Base-by-base conservation (phyloP, 2,797 vertebrate species). In the Squalus acanthias region DNA sequence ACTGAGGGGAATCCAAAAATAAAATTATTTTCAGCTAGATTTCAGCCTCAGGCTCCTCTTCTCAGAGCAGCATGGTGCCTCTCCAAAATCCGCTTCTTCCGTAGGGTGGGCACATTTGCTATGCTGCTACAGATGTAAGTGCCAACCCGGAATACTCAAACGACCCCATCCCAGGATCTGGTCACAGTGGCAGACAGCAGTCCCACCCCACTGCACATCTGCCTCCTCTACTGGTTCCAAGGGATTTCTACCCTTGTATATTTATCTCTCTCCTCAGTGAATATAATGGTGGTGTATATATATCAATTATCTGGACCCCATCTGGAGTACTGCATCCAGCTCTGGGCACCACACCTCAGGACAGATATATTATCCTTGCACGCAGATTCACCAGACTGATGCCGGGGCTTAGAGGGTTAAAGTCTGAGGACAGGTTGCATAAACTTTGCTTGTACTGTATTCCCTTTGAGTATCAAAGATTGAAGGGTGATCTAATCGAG, bases 1-100 rank as follows among this genome's bases (percentile, higher is more conserved):
- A 0, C 82, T 85, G 20, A 85, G 82, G 82, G 53, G 53, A 89
- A 60, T 89, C 26, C 53, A 60, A 89, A 89, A 89, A 89, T 89
- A 91, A 63, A 65, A n/a, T 65, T 63, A 91, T 91, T 91, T 91
- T 91, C 60, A 6, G 88, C 60, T 91, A 60, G 88, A 63, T 91
- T 91, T 63, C 29, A 63, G 57, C 57, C 60, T 63, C 60, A 17
- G 57, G 88, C 88, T 91, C 15, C 0, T n/a, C 24, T 60, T 89
- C 50, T 50, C 53, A 24, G 60, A 91, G 29, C 12, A 89, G 60
- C 88, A n/a, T 1, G 0, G 12, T 65, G 88, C 57, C 60, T 63
- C 60, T 91, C 60, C 57, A 91, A 91, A 63, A 7, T 63, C 4
- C 15, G 4, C 26, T 91, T 63, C 29, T 91, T 91, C 88, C 57